These are phyloP conservation scores for Rotaria macrura DNA, from an alignment of 2,888 invertebrate species.

Conservation along the genomic window DNA sequence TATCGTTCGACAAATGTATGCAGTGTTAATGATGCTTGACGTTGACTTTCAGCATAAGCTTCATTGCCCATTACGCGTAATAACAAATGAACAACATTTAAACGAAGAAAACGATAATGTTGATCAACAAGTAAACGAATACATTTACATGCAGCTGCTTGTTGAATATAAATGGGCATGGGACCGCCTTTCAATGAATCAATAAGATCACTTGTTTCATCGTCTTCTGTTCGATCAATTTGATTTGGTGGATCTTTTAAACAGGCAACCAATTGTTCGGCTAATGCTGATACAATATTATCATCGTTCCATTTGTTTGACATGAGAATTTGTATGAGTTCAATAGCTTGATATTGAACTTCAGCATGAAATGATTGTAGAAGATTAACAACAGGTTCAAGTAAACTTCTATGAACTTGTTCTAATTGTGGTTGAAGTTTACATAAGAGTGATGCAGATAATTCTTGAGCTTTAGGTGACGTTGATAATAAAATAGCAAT, in stretches of 20 bases:
- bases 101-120: slow-evolving; percentile 45
- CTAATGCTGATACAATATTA: background rate
- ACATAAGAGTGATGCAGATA: slow-evolving; percentile 47
- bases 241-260: slow-evolving; percentile 37
- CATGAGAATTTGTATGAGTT: slow-evolving; percentile 48
- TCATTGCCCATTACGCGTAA: slow-evolving; percentile 48
- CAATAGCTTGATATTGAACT: slow-evolving; percentile 50
- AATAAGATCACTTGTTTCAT: slow-evolving; percentile 37
- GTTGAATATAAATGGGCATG: slow-evolving; percentile 44
- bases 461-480: slow-evolving; percentile 50
- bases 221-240: slow-evolving; percentile 41
- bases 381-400: slow-evolving; percentile 46
- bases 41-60: slow-evolving; percentile 49
- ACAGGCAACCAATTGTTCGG: background rate
- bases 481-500: slow-evolving; percentile 50
- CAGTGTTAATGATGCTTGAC: slow-evolving; percentile 47
- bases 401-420: slow-evolving; percentile 43
- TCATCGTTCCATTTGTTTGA: slow-evolving; percentile 38
- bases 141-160: slow-evolving; percentile 48
- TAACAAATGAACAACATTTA: slow-evolving; percentile 45
- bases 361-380: slow-evolving; percentile 48
- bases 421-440: slow-evolving; percentile 47
- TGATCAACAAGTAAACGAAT: slow-evolving; percentile 46
- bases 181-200: slow-evolving; percentile 16
- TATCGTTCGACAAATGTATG: slow-evolving; percentile 36